Conservation (phyloP, 2,797 vertebrate species). For the Steatocranus sp. region DNA sequence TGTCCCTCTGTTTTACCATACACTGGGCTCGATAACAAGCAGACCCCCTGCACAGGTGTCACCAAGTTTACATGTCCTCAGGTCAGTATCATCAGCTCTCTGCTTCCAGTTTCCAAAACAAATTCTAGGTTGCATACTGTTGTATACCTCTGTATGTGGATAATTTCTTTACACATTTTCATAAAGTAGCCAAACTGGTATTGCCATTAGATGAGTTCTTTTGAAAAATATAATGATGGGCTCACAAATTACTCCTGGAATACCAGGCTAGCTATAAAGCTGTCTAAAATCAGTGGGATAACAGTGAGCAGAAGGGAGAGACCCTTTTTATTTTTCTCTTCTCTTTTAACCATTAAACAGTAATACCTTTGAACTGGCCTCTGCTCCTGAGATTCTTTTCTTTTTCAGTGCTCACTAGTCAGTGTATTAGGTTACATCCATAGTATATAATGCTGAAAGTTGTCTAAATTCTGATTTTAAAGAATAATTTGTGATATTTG, state of each 20-base stretch:
- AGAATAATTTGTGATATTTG: constrained; percentile 34
- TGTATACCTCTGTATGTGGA: constrained; percentile 26
- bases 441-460: constrained; percentile 39
- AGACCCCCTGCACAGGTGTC: constrained; percentile 32
- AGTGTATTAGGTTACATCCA: constrained; percentile 57
- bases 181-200: constrained; percentile 65
- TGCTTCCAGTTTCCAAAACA: constrained; percentile 58
- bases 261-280: constrained; percentile 5
- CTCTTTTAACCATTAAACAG: constrained; percentile 12
- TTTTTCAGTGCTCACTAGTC: constrained; percentile 17
- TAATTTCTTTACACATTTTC: constrained; percentile 62
- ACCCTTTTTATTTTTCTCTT: constrained; percentile 2
- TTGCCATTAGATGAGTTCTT: constrained; percentile 47
- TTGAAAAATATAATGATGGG: constrained; percentile 62
- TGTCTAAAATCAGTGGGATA: not conserved
- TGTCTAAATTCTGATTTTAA: constrained; percentile 21
- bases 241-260: constrained; percentile 43
- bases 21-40: constrained; percentile 56
- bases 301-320: not conserved
- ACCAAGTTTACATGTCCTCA: constrained; percentile 49
- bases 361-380: constrained; percentile 44
- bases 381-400: not conserved
- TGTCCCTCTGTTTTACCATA: constrained; percentile 15
- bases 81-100: constrained; percentile 48
- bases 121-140: constrained; percentile 43